These are phyloP conservation scores for Monarcha castaneiventris DNA, from an alignment of 2,113 vertebrate genomes.

Conservation along the genomic window DNA sequence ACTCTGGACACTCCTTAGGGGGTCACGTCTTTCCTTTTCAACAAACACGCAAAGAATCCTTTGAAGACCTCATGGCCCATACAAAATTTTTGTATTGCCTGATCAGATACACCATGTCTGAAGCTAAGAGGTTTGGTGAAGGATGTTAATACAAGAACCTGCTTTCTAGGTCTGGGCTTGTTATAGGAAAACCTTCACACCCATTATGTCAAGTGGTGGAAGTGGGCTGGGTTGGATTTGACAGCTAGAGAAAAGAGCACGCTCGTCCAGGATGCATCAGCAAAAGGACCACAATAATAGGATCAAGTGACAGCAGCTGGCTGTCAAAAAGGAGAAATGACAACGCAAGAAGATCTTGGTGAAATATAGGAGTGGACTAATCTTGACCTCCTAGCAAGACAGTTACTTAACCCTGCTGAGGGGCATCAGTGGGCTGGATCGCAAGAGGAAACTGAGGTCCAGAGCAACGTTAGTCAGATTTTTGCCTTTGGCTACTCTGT, in stretches of 20 bases:
- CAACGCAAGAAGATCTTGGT: not conserved
- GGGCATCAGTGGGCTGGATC: not conserved
- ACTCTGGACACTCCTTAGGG: not conserved
- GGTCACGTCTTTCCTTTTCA: not conserved
- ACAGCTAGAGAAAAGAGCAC: not conserved
- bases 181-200: not conserved
- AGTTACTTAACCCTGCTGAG: not conserved
- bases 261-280: not conserved
- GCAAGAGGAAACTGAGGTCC: not conserved
- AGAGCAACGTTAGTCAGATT: not conserved
- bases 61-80: not conserved
- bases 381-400: not conserved
- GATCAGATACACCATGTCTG: not conserved
- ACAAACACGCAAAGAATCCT: not conserved
- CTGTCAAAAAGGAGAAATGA: constrained; percentile 9
- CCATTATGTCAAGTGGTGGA: not conserved
- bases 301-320: not conserved
- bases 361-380: constrained; percentile 2
- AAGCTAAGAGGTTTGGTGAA: not conserved
- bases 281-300: not conserved
- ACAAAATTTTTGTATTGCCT: not conserved
- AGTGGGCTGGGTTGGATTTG: not conserved
- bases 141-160: not conserved
- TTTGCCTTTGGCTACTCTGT: not conserved
- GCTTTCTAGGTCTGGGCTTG: not conserved